Evolutionary conservation across 1,140 invertebrate genomes (phyloP).

Genomic region (Procambarus virginalis): DNA sequence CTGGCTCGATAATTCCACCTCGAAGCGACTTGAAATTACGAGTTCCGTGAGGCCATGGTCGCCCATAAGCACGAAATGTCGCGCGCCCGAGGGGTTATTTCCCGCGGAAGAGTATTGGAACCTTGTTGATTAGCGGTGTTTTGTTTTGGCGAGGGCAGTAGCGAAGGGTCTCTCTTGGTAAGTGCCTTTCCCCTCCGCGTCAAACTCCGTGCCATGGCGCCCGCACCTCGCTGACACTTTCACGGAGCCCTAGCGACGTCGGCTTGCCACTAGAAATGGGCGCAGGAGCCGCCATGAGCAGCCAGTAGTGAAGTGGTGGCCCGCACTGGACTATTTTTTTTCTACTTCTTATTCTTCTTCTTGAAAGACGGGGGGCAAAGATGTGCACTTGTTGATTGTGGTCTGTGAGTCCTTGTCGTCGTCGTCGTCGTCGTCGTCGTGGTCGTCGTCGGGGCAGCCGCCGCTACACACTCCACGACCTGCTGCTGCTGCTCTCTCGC

Average conservation of each 20-base stretch:
- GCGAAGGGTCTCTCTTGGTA: not conserved
- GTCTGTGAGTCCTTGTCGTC: no score
- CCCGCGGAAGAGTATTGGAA: slow-evolving; percentile 27
- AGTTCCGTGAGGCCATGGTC: not conserved
- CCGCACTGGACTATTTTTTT: slow-evolving; percentile 25
- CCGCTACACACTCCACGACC: no score
- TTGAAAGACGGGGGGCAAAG: not conserved
- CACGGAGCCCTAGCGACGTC: not conserved
- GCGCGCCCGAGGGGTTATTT: not conserved
- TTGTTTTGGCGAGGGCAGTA: slow-evolving; percentile 39
- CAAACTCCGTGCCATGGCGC: slow-evolving; percentile 20
- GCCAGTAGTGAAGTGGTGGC: not conserved
- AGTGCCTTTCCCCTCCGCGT: not conserved
- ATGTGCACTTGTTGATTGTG: slow-evolving; percentile 46
- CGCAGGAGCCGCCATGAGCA: not conserved
- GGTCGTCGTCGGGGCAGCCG: no score
- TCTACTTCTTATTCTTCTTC: no score
- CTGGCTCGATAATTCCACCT: not conserved
- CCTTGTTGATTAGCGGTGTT: slow-evolving; percentile 47
- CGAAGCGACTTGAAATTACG: not conserved
- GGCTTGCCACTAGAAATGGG: slow-evolving; percentile 18
- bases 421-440: no score
- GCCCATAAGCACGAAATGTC: not conserved
- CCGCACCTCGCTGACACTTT: not conserved
- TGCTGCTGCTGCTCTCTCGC: no score